A percentile compares a stretch with the other conserved stretches of the same genome.
Evolutionary conservation across 2,888 invertebrate genomes (phyloP).

Genomic region (Oscheius sp.): DNA sequence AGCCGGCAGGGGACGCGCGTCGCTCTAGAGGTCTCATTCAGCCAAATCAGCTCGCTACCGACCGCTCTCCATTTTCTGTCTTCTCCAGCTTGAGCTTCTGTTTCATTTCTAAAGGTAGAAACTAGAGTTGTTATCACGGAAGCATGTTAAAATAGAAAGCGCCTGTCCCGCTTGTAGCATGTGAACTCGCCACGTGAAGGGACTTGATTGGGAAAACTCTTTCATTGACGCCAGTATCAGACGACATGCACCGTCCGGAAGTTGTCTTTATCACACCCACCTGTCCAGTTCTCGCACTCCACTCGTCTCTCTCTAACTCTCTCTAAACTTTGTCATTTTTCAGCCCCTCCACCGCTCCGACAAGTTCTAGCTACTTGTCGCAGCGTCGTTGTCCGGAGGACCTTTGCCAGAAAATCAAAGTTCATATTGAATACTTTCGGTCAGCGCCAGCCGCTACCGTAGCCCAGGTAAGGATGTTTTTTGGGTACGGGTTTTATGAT

Average conservation of each 20-base stretch:
- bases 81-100: too few species aligned
- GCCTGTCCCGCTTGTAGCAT: too few species aligned
- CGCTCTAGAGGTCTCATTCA: constrained; percentile 5
- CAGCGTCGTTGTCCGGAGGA: constrained; percentile 22
- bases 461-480: constrained; percentile 13
- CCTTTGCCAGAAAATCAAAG: constrained; percentile 58
- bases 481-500: not conserved
- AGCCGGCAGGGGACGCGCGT: not conserved
- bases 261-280: not conserved
- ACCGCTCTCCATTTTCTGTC: not conserved
- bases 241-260: not conserved
- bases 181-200: not conserved
- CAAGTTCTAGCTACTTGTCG: constrained; percentile 14
- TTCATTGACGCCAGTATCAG: not conserved
- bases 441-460: constrained; percentile 52
- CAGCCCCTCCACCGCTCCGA: constrained; percentile 20
- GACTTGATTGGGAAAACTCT: not conserved
- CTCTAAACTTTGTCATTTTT: constrained; percentile 4
- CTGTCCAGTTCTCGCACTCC: constrained; percentile 15
- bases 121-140: too few species aligned
- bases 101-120: too few species aligned
- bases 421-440: constrained; percentile 41
- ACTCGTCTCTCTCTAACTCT: not conserved
- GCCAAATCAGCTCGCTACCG: not conserved
- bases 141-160: too few species aligned